phyloP scores from a whole-genome alignment of 2,888 invertebrate genomes.

The Xestobium rufovillosum region DNA sequence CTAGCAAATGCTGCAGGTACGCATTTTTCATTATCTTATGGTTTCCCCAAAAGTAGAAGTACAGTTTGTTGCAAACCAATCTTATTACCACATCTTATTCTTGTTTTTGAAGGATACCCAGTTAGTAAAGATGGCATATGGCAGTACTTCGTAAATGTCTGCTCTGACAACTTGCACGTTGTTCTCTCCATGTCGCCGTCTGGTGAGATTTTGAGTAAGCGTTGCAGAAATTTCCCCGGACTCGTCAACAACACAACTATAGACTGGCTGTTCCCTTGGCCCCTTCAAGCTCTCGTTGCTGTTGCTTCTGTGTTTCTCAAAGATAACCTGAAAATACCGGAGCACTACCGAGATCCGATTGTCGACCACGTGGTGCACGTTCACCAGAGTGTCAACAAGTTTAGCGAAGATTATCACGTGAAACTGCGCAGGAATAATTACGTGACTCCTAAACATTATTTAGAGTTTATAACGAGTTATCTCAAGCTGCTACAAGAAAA shows the following conservation, averaged over 20 bases:
- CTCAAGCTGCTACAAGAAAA: constrained; percentile 68
- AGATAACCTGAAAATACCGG: constrained; percentile 47
- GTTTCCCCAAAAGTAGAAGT: no score
- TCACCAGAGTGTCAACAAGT: constrained; percentile 65
- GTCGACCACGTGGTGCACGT: constrained; percentile 83
- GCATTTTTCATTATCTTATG: no score
- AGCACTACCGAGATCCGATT: constrained; percentile 51
- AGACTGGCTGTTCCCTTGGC: constrained; percentile 94
- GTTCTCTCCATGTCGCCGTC: constrained; percentile 86
- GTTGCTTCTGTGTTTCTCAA: constrained; percentile 80
- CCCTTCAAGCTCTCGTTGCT: constrained; percentile 77
- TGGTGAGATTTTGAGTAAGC: constrained; percentile 71
- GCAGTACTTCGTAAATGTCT: constrained; percentile 72
- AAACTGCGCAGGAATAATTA: constrained; percentile 75
- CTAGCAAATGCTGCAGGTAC: constrained; percentile 60
- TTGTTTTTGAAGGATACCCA: constrained; percentile 59
- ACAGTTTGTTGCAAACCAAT: no score
- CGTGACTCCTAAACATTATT: constrained; percentile 87
- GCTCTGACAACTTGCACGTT: constrained; percentile 81
- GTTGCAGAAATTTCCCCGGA: constrained; percentile 87
- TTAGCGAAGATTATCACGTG: constrained; percentile 63
- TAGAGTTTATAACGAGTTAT: constrained; percentile 79
- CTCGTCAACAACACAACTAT: constrained; percentile 87
- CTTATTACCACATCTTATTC: no score
- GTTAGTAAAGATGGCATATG: constrained; percentile 77